These are phyloP conservation scores for Oenanthe melanoleuca DNA, from an alignment of 2,113 vertebrate genomes.

Conservation along the genomic window DNA sequence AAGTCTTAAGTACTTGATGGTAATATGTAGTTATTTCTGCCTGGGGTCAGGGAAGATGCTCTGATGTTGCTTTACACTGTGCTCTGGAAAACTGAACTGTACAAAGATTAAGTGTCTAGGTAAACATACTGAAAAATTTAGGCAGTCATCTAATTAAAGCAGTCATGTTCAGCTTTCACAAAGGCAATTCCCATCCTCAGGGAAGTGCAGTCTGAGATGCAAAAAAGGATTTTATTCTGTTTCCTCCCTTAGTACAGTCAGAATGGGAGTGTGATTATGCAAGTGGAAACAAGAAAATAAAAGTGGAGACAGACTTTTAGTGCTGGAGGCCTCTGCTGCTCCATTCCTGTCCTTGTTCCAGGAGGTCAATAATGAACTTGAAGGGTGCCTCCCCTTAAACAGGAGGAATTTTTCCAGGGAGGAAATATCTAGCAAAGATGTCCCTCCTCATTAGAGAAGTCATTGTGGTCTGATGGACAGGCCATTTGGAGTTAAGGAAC, in stretches of 20 bases:
- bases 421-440: not conserved
- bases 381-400: not conserved
- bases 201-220: slow-evolving; percentile 23
- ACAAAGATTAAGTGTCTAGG: slow-evolving; percentile 40
- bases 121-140: slow-evolving; percentile 50
- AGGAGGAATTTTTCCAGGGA: not conserved
- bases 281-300: slow-evolving; percentile 19
- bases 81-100: slow-evolving; percentile 16
- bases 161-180: slow-evolving; percentile 17
- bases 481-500: not conserved
- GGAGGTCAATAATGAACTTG: not conserved
- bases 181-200: slow-evolving; percentile 32
- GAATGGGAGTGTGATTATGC: not conserved
- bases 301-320: not conserved
- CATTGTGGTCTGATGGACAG: not conserved
- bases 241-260: not conserved
- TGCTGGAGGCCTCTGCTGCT: not conserved
- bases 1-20: not conserved
- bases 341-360: not conserved
- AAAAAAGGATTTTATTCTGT: slow-evolving; percentile 20
- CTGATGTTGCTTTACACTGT: not conserved
- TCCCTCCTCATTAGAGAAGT: not conserved
- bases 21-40: not conserved
- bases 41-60: slow-evolving; percentile 19
- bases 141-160: slow-evolving; percentile 36